Conservation (phyloP, 2,888 invertebrate genomes). For the Nymphalis c-album region DNA sequence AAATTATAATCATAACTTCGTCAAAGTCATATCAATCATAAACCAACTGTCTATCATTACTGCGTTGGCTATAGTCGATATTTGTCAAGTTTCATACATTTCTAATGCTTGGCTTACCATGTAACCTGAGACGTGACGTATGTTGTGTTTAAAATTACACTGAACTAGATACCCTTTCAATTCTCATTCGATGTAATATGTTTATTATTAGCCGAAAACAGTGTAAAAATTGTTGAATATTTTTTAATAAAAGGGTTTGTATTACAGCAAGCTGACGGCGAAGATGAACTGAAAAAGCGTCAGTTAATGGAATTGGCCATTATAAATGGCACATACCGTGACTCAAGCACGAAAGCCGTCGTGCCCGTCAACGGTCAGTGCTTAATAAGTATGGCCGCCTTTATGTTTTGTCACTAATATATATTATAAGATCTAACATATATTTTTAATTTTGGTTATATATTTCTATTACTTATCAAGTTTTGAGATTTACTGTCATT, state of each 20-base stretch:
- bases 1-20: neutral
- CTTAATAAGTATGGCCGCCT: constrained; percentile 79
- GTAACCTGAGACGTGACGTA: constrained; percentile 7
- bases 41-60: neutral
- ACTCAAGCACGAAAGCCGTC: constrained; percentile 94
- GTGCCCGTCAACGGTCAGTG: constrained; percentile 89
- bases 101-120: constrained; percentile 4
- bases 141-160: constrained; percentile 2
- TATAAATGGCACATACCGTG: constrained; percentile 99
- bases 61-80: neutral
- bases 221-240: neutral
- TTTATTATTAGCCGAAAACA: neutral
- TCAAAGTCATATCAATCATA: neutral
- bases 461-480: neutral
- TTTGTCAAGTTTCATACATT: constrained; percentile 6
- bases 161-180: constrained; percentile 1
- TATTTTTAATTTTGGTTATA: neutral
- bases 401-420: constrained; percentile 78
- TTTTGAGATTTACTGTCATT: neutral
- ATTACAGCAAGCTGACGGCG: constrained; percentile 97
- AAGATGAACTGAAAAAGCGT: constrained; percentile 99
- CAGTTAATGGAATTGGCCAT: constrained; percentile 99
- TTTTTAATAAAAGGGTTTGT: neutral
- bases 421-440: constrained; percentile 31
- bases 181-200: no score